Conservation (phyloP, 2,888 invertebrate species). For the Eupithecia subfuscata region DNA sequence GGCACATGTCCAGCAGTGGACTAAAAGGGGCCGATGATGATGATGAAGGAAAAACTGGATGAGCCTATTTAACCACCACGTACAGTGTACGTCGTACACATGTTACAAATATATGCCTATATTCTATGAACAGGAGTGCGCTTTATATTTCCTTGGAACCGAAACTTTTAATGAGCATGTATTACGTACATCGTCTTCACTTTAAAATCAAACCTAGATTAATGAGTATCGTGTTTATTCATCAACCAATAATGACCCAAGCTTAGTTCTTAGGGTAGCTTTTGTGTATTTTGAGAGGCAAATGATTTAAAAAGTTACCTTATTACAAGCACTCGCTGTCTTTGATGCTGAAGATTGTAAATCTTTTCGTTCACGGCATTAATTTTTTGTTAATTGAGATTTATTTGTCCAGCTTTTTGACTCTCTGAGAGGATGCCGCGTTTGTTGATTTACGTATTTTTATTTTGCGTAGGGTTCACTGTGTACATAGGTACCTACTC, state of each 20-base stretch:
- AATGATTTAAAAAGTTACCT: constrained; percentile 7
- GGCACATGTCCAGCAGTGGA: not conserved
- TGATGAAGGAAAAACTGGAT: not conserved
- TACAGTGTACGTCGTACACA: too few species aligned
- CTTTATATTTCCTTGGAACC: not conserved
- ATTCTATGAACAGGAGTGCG: not conserved
- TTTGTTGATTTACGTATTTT: not conserved
- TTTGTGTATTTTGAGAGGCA: not conserved
- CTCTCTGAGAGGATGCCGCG: not conserved
- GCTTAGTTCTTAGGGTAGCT: not conserved
- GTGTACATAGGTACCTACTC: not conserved
- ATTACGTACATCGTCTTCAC: not conserved
- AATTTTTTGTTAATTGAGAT: constrained; percentile 11
- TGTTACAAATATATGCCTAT: not conserved
- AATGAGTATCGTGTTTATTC: not conserved
- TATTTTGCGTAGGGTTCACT: not conserved
- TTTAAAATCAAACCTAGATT: not conserved
- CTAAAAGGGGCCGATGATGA: not conserved
- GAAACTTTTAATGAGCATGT: not conserved
- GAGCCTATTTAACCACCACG: too few species aligned
- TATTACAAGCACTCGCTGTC: not conserved
- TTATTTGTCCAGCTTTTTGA: constrained; percentile 12
- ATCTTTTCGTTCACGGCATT: constrained; percentile 2
- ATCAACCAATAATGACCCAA: not conserved
- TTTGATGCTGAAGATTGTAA: constrained; percentile 2